Evolutionary conservation across 2,113 vertebrate genomes (phyloP), one percentile per base, ranked within the genome.

Genomic region (Isichthys henryi): DNA sequence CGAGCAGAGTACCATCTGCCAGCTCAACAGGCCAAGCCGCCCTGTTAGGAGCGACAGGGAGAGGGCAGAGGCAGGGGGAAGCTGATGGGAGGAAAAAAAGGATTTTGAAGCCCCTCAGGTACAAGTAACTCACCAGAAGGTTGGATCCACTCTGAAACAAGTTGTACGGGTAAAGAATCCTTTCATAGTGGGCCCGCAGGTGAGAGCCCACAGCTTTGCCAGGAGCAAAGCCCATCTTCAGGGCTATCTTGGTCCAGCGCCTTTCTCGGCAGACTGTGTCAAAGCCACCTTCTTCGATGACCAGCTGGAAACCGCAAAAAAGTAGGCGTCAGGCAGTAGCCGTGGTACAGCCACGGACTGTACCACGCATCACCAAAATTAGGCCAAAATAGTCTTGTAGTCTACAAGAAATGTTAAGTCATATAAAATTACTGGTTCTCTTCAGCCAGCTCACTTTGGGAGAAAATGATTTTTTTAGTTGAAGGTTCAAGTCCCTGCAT

Each of bases 151-250:
- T 96, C 93, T 98, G 96, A 93, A 99, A 99, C 66, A 99, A 91
- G 90, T 98, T 98, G 94, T 98, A 99, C 7, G 98, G 98, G 91
- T 97, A 98, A 88, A 99, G 97, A 90, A 99, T 97, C 56, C 98
- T 95, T 90, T 99, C 98, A n/a, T 99, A 99, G 87, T 99, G 98
- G 0, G 97, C 96, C 9, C 98, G 95, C 89, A 99, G 97, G 93
- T 99, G 98, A 0, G 98, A 99, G 88, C 98, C 98, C 91, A 99
- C 96, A 0, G 98, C 98, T 87, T 98, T 99, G 91, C 98, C 98
- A 19, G 98, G 97, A 91, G 97, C 96, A 94, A 99, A 99, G 35
- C 98, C 98, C 98, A 99, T 97, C 94, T 95, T 98, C 2, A 97
- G 95, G 6, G 98, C 98, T 91, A 99, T 98, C 95, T 96, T 98